phyloP scores from a whole-genome alignment of 2,888 invertebrate genomes.

The Drosophila subquinaria region DNA sequence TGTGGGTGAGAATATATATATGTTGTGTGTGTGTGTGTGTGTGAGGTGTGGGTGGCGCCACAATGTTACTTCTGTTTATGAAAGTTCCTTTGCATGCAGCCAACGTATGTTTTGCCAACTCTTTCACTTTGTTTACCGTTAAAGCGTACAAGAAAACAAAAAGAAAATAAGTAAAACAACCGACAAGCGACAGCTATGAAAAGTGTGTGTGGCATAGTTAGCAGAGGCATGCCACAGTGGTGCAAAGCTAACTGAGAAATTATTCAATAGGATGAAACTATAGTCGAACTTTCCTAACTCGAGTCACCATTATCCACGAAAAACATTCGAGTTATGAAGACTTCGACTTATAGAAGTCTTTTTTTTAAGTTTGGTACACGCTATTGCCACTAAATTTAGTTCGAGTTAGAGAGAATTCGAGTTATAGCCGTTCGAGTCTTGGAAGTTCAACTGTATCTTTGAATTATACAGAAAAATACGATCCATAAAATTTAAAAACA shows the following conservation, averaged over 20 bases:
- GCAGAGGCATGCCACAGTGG: slow-evolving; percentile 38
- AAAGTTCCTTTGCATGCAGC: slow-evolving; percentile 64
- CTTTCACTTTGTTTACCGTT: slow-evolving; percentile 68
- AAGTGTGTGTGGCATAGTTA: slow-evolving; percentile 40
- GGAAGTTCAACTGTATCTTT: too few relatives aligned
- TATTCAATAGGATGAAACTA: not conserved
- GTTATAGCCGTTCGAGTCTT: too few relatives aligned
- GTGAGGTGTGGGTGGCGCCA: not conserved
- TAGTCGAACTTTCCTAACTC: too few relatives aligned
- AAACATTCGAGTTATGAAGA: too few relatives aligned
- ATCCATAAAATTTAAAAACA: too few relatives aligned
- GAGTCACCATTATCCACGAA: too few relatives aligned
- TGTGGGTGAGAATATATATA: not conserved
- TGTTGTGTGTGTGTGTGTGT: not conserved
- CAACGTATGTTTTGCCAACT: slow-evolving; percentile 74
- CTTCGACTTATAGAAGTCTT: too few relatives aligned
- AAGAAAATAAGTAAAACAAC: slow-evolving; percentile 25
- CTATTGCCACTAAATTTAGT: too few relatives aligned
- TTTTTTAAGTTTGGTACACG: too few relatives aligned
- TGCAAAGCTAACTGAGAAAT: not conserved
- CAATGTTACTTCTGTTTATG: slow-evolving; percentile 44
- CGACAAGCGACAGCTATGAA: slow-evolving; percentile 44
- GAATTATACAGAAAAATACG: too few relatives aligned
- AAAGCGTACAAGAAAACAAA: slow-evolving; percentile 39
- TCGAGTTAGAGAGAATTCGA: too few relatives aligned